Conservation (phyloP, 2,113 vertebrate genomes). For the Saccopteryx leptura region DNA sequence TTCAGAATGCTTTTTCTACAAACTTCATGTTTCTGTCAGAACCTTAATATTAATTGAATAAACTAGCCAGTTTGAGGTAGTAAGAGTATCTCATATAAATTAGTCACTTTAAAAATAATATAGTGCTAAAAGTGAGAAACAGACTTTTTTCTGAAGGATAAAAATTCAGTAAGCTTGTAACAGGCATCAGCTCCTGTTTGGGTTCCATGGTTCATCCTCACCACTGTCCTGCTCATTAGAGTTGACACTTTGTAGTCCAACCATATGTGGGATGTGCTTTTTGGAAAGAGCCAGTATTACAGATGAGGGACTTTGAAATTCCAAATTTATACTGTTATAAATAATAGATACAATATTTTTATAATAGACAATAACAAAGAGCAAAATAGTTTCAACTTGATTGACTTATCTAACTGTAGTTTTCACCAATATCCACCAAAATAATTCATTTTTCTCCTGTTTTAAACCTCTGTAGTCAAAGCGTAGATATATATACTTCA, state of each 20-base stretch:
- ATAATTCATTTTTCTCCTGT: not conserved
- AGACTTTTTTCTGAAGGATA: not conserved
- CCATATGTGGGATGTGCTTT: not conserved
- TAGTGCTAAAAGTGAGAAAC: not conserved
- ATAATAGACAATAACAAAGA: not conserved
- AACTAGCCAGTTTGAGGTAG: not conserved
- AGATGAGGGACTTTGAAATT: not conserved
- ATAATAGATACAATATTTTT: not conserved
- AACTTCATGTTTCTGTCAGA: conserved; percentile 18
- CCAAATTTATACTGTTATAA: not conserved
- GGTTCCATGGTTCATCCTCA: not conserved
- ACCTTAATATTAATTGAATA: not conserved
- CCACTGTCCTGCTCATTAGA: not conserved
- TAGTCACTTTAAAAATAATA: not conserved
- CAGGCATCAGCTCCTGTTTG: rapidly evolving
- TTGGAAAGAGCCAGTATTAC: not conserved
- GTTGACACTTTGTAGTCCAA: not conserved
- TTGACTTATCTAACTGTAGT: not conserved
- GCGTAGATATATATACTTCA: not conserved
- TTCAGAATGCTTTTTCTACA: not conserved
- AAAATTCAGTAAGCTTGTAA: not conserved
- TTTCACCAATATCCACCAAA: not conserved
- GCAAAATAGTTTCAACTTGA: not conserved
- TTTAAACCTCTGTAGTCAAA: not conserved
- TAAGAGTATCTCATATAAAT: not conserved